Percentiles rank a stretch among this genome's conserved stretches.
Evolutionary conservation across 2,797 vertebrate species (phyloP).

Genomic region (Balearica regulorum): DNA sequence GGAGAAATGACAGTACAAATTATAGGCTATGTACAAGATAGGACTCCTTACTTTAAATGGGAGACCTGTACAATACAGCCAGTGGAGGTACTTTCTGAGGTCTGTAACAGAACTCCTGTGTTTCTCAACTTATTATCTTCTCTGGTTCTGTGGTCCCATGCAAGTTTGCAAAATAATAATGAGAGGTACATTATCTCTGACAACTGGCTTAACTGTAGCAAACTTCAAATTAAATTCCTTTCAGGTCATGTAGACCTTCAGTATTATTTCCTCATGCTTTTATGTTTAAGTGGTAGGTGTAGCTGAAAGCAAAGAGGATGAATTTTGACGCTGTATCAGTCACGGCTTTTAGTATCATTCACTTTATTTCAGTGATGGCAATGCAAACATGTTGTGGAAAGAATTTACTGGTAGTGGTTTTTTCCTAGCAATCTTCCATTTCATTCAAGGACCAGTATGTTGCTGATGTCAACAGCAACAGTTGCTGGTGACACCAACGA

Average conservation of each 20-base stretch:
- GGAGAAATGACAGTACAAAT: neutral
- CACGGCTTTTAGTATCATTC: neutral
- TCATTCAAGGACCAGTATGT: neutral
- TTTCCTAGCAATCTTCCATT: neutral
- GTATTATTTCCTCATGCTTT: neutral
- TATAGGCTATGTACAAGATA: neutral
- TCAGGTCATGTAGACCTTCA: neutral
- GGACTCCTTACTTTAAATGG: neutral
- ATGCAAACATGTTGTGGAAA: neutral
- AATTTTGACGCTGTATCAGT: neutral
- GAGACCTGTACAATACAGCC: neutral
- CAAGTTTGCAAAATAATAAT: neutral
- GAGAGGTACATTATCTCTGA: neutral
- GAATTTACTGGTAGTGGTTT: neutral
- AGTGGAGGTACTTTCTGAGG: neutral
- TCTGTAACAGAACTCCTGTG: neutral
- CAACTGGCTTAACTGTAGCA: neutral
- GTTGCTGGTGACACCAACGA: too few relatives aligned
- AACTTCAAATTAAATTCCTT: neutral
- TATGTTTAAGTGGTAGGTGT: neutral
- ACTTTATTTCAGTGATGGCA: neutral
- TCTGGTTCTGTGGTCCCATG: neutral
- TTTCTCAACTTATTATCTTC: neutral
- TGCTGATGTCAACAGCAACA: neutral
- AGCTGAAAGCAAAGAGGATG: neutral